A percentile compares a stretch with the other conserved stretches of the same genome.
Evolutionary conservation across 2,888 invertebrate genomes (phyloP).

Genomic region (Eretmocerus hayati): DNA sequence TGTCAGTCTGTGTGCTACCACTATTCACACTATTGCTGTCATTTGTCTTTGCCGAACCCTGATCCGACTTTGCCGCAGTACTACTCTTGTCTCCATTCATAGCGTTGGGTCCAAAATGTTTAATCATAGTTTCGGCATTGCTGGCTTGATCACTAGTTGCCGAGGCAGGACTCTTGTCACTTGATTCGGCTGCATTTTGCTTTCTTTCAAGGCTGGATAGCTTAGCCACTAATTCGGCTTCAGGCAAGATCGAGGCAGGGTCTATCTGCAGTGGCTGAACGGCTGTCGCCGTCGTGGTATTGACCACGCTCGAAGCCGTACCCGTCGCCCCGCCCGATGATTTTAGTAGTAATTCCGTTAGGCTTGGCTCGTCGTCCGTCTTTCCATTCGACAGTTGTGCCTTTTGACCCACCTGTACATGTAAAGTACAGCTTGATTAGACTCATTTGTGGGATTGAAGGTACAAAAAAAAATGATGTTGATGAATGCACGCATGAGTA

Average conservation of each 20-base stretch:
- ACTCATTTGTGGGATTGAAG: neutral
- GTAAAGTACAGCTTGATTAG: neutral
- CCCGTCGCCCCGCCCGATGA: constrained; percentile 35
- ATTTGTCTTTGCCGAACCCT: neutral
- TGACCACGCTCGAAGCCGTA: constrained; percentile 39
- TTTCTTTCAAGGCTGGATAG: constrained; percentile 9
- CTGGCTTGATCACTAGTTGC: neutral
- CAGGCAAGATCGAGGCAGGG: constrained; percentile 29
- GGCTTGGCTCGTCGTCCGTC: constrained; percentile 11
- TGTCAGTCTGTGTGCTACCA: too few relatives aligned
- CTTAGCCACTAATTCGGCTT: constrained; percentile 24
- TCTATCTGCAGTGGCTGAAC: constrained; percentile 41
- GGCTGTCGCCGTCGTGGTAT: constrained; percentile 41
- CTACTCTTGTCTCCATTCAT: neutral
- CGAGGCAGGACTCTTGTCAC: neutral
- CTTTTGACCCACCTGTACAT: neutral
- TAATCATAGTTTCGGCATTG: constrained; percentile 14
- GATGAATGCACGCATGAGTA: too few relatives aligned
- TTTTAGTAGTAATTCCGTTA: constrained; percentile 36
- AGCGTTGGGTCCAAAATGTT: constrained; percentile 13
- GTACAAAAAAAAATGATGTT: too few relatives aligned
- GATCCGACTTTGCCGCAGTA: too few relatives aligned
- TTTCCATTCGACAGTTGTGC: constrained; percentile 3
- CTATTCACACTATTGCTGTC: neutral
- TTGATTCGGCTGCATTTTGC: constrained; percentile 7